phyloP scores from a whole-genome alignment of 2,113 vertebrate genomes.

The Anoplopoma fimbria region DNA sequence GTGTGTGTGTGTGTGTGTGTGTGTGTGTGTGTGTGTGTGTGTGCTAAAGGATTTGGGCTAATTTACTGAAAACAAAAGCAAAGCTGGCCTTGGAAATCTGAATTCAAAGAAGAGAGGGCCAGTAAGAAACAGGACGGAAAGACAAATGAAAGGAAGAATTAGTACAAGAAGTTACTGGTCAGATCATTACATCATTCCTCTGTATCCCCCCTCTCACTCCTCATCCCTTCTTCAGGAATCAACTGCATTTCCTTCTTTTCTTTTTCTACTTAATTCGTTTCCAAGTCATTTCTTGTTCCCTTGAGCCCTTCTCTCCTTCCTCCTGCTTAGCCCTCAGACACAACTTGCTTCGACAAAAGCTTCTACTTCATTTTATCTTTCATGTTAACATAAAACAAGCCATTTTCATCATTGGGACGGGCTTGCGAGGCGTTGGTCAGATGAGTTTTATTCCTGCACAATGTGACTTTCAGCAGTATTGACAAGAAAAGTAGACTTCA shows the following conservation, averaged over 20 bases:
- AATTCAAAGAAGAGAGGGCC: slow-evolving; percentile 1
- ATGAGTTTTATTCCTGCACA: background rate
- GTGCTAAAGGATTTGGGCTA: slow-evolving; percentile 33
- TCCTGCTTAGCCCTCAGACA: background rate
- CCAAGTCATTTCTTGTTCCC: background rate
- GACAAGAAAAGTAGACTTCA: background rate
- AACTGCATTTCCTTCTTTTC: slow-evolving; percentile 4
- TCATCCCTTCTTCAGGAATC: slow-evolving; percentile 1
- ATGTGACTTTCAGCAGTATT: background rate
- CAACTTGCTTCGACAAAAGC: background rate
- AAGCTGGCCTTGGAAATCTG: slow-evolving; percentile 27
- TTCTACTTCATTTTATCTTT: background rate
- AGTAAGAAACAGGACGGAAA: background rate
- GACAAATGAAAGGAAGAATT: background rate
- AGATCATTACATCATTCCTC: slow-evolving; percentile 28
- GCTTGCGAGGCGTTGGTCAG: background rate
- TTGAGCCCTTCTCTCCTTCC: background rate
- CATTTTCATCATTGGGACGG: background rate
- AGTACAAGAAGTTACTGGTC: slow-evolving; percentile 5
- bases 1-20: slow-evolving; percentile 25
- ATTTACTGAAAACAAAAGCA: slow-evolving; percentile 63
- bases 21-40: slow-evolving; percentile 24
- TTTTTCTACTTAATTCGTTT: background rate
- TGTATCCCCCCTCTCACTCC: background rate
- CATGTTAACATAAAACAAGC: background rate